phyloP scores from a whole-genome alignment of 2,888 invertebrate species.

The Stenolophus ochropezus region DNA sequence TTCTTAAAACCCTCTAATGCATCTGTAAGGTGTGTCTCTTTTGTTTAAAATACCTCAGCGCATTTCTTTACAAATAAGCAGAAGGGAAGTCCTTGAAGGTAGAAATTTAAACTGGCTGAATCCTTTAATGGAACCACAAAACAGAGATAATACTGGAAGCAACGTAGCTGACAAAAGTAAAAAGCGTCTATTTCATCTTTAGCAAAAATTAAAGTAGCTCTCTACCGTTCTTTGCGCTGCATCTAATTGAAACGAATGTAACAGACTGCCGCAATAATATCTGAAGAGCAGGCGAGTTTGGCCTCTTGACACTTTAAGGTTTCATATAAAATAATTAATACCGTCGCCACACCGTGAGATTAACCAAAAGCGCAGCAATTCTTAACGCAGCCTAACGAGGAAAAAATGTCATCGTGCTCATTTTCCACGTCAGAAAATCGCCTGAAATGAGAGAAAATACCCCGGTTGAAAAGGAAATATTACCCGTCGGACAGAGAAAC shows the following conservation, averaged over 20 bases:
- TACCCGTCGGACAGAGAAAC: conserved; percentile 28
- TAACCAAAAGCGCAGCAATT: conserved; percentile 47
- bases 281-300: conserved; percentile 7
- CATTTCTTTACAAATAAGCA: neutral
- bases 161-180: neutral
- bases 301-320: conserved; percentile 29
- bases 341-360: conserved; percentile 37
- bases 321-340: conserved; percentile 58
- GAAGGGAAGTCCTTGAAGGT: neutral
- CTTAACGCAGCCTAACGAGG: conserved; percentile 62
- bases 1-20: too few relatives aligned
- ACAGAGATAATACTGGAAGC: neutral
- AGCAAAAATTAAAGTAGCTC: conserved; percentile 9
- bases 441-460: conserved; percentile 40
- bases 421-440: conserved; percentile 36
- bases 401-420: conserved; percentile 61
- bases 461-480: conserved; percentile 44
- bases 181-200: conserved; percentile 5
- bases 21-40: too few relatives aligned
- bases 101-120: neutral
- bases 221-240: conserved; percentile 1
- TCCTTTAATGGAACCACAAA: neutral
- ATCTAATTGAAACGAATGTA: conserved; percentile 44
- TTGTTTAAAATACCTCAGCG: neutral
- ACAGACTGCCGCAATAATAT: conserved; percentile 43